Percentiles rank a stretch among this genome's conserved stretches.
These are phyloP conservation scores for Paracentrotus lividus DNA, from an alignment of 53 echinoderm and acorn worm genomes.

Conservation along the genomic window DNA sequence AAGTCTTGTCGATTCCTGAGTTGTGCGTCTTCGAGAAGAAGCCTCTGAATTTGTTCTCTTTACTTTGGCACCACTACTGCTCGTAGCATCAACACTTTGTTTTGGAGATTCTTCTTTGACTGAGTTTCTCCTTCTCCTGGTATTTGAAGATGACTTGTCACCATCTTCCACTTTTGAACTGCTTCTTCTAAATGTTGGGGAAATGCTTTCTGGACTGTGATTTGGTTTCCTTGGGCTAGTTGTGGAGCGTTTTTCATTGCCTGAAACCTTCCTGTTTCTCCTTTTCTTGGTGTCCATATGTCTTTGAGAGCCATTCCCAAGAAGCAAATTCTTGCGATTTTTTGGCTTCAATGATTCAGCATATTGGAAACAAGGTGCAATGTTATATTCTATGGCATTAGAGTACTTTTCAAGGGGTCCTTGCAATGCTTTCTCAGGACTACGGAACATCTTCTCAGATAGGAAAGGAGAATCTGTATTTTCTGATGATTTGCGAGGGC, in stretches of 20 bases:
- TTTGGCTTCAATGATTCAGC: conserved; percentile 63
- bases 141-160: conserved; percentile 6
- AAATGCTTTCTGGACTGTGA: not conserved
- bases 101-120: not conserved
- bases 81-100: not conserved
- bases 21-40: not conserved
- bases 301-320: not conserved
- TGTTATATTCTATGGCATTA: conserved; percentile 62
- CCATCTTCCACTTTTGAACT: conserved; percentile 23
- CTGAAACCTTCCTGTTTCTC: conserved; percentile 36
- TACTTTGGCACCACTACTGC: not conserved
- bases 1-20: conserved; percentile 2
- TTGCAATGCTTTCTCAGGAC: conserved; percentile 50
- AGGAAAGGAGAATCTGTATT: not conserved
- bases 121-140: conserved; percentile 2
- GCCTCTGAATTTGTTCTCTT: conserved; percentile 14
- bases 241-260: not conserved
- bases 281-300: conserved; percentile 43
- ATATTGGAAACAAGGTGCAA: conserved; percentile 67
- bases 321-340: not conserved
- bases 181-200: conserved; percentile 32
- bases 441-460: not conserved
- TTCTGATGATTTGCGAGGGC: conserved; percentile 30
- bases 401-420: conserved; percentile 55
- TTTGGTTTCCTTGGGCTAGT: not conserved